Evolutionary conservation across 2,888 invertebrate species (phyloP).

Genomic region (Erpobdella octoculata): DNA sequence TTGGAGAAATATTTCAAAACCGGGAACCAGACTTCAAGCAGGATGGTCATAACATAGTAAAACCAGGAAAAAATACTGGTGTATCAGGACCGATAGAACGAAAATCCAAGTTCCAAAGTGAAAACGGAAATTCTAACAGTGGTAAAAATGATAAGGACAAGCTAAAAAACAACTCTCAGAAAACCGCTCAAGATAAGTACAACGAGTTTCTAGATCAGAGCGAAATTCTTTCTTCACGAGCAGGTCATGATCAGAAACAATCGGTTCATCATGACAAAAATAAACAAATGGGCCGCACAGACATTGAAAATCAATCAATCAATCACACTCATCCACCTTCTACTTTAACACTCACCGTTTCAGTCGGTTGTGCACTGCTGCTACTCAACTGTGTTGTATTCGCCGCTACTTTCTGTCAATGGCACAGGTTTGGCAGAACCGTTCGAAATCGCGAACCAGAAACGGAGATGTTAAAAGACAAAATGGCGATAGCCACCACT

Average conservation of each 20-base stretch:
- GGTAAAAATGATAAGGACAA: not conserved
- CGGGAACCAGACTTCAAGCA: not conserved
- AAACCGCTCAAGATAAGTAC: not conserved
- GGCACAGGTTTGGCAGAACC: slow-evolving; percentile 43
- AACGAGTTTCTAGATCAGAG: not conserved
- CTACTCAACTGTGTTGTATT: slow-evolving; percentile 86
- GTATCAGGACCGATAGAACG: not conserved
- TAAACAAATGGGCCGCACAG: too few relatives aligned
- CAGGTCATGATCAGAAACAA: not conserved
- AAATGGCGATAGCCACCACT: slow-evolving; percentile 20
- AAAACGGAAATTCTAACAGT: not conserved
- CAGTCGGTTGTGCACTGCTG: slow-evolving; percentile 82
- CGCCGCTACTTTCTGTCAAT: slow-evolving; percentile 84
- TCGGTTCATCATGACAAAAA: too few relatives aligned
- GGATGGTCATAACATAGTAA: too few relatives aligned
- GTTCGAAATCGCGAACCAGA: slow-evolving; percentile 11
- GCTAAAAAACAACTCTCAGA: not conserved
- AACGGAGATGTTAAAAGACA: slow-evolving; percentile 25
- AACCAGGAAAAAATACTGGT: not conserved
- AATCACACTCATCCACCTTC: slow-evolving; percentile 21
- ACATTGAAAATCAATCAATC: too few relatives aligned
- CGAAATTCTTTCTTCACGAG: not conserved
- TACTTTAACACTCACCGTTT: slow-evolving; percentile 59
- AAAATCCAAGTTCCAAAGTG: not conserved
- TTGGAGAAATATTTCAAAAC: not conserved